These are phyloP conservation scores for Sciurus niger DNA, from an alignment of 2,113 vertebrate species.

Conservation along the genomic window DNA sequence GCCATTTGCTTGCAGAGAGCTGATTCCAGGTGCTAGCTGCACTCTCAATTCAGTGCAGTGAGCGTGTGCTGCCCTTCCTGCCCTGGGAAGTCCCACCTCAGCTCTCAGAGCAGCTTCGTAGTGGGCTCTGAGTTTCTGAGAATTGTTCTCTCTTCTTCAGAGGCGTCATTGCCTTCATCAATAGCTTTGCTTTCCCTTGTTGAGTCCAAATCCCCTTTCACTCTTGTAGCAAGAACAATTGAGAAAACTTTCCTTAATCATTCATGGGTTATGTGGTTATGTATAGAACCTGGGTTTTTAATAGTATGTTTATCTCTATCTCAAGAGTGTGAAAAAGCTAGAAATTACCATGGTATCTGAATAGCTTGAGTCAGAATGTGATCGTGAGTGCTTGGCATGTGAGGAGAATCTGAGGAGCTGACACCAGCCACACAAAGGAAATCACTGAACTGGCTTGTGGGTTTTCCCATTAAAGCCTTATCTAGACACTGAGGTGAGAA, in stretches of 20 bases:
- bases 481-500: not conserved
- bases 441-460: not conserved
- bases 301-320: not conserved
- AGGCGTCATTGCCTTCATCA: not conserved
- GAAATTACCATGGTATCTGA: fast-evolving
- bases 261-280: not conserved
- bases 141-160: not conserved
- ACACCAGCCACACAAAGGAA: too few relatives aligned
- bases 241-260: not conserved
- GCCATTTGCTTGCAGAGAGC: too few relatives aligned
- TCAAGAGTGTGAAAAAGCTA: not conserved
- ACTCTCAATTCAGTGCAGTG: not conserved
- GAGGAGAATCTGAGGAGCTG: not conserved
- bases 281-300: not conserved
- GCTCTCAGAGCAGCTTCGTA: not conserved
- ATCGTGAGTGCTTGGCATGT: too few relatives aligned
- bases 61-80: too few relatives aligned
- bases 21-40: not conserved
- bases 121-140: not conserved
- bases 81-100: not conserved
- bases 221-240: fast-evolving
- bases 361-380: not conserved
- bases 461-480: not conserved
- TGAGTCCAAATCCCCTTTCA: not conserved
- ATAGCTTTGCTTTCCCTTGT: not conserved